phyloP scores from a whole-genome alignment of 2,888 invertebrate genomes.

The Eustalomyia histrio region DNA sequence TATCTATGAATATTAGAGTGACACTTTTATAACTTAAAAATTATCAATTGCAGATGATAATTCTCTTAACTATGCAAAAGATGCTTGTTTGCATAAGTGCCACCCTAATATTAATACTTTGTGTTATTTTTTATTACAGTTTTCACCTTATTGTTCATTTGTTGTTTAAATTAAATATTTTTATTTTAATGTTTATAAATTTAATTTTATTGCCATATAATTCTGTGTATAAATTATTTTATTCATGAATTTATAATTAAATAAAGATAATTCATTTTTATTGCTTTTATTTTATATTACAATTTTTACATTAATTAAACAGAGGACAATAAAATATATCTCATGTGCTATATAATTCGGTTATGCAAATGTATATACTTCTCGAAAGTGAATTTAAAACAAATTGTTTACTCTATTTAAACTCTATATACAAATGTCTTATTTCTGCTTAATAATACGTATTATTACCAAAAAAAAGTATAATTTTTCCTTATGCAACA shows the following conservation, averaged over 20 bases:
- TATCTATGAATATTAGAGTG: neutral
- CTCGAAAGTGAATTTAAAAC: no score
- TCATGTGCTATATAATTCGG: neutral
- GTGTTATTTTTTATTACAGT: neutral
- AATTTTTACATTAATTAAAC: slow-evolving; percentile 45
- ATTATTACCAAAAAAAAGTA: no score
- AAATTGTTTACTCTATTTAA: no score
- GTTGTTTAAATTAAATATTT: slow-evolving; percentile 15
- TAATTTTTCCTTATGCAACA: no score
- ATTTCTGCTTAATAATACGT: no score
- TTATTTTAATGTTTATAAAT: slow-evolving; percentile 54
- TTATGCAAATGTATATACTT: neutral
- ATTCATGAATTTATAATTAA: slow-evolving; percentile 62
- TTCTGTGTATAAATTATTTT: slow-evolving; percentile 51
- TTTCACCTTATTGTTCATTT: slow-evolving; percentile 32
- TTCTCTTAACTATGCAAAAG: no score
- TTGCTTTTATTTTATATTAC: slow-evolving; percentile 37
- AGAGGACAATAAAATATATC: slow-evolving; percentile 1
- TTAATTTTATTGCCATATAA: slow-evolving; percentile 59
- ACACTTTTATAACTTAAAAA: no score
- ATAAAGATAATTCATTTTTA: slow-evolving; percentile 63
- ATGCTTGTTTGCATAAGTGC: neutral
- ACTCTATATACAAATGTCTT: no score
- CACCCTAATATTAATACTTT: slow-evolving; percentile 2
- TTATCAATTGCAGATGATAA: no score